phyloP scores from a whole-genome alignment of 2,888 invertebrate species.

The Diadegma fenestrale region DNA sequence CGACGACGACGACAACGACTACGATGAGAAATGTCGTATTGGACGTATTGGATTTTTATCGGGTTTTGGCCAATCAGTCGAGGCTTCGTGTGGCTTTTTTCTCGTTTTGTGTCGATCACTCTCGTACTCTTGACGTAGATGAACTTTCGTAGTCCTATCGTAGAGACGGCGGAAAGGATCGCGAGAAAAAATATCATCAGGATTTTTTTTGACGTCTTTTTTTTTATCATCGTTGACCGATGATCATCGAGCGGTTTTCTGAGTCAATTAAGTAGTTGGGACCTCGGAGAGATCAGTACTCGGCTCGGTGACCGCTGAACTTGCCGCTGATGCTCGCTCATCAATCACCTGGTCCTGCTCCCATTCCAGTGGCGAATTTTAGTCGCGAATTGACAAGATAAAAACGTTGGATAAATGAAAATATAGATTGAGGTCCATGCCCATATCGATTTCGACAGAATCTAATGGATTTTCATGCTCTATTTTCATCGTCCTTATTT shows the following conservation, averaged over 20 bases:
- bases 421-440: too few relatives aligned
- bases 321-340: too few relatives aligned
- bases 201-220: slow-evolving; percentile 11
- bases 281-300: too few relatives aligned
- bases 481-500: background rate
- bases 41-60: slow-evolving; percentile 78
- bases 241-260: background rate
- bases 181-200: background rate
- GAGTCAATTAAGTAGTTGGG: too few relatives aligned
- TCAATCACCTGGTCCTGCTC: too few relatives aligned
- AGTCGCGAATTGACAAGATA: too few relatives aligned
- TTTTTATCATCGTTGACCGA: background rate
- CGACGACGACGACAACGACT: slow-evolving; percentile 12
- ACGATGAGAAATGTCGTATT: slow-evolving; percentile 52
- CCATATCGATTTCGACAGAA: background rate
- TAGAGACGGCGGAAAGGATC: background rate
- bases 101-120: slow-evolving; percentile 44
- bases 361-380: too few relatives aligned
- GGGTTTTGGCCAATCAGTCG: slow-evolving; percentile 76
- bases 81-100: slow-evolving; percentile 50
- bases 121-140: slow-evolving; percentile 43
- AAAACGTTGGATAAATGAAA: too few relatives aligned
- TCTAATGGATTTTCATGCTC: background rate
- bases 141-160: slow-evolving; percentile 46
- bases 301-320: too few relatives aligned